Evolutionary conservation across 2,888 invertebrate genomes (phyloP).

Genomic region (Bruchidius siliquastri): DNA sequence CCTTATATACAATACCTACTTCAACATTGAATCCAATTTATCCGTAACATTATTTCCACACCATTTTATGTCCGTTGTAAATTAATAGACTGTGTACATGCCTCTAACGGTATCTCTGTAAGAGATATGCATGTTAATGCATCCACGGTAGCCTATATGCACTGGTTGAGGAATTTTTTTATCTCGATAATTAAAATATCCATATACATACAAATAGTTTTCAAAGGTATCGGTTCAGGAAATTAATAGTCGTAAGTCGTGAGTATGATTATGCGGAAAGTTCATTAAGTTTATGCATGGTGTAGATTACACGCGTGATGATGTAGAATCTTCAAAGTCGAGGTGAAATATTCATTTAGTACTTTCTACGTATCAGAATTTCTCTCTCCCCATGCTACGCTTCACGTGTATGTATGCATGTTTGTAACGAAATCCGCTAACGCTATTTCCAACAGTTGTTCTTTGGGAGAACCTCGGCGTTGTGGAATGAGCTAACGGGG

Average conservation of each 20-base stretch:
- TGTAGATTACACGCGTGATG: too few relatives aligned
- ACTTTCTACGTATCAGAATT: too few relatives aligned
- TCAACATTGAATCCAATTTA: not conserved
- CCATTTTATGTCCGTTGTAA: not conserved
- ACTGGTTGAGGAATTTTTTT: not conserved
- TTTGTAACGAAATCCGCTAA: too few relatives aligned
- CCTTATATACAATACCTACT: not conserved
- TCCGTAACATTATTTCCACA: not conserved
- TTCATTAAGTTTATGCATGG: not conserved
- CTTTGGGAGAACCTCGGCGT: too few relatives aligned
- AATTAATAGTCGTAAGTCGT: not conserved
- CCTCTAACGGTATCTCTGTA: not conserved
- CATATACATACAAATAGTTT: not conserved
- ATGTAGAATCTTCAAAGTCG: too few relatives aligned
- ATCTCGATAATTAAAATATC: not conserved
- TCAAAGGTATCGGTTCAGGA: not conserved
- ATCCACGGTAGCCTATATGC: not conserved
- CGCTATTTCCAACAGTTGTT: too few relatives aligned
- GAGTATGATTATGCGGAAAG: not conserved
- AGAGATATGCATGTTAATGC: not conserved
- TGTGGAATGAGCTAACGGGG: too few relatives aligned
- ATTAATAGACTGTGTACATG: not conserved
- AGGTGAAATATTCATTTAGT: too few relatives aligned
- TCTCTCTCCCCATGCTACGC: too few relatives aligned
- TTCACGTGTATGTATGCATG: too few relatives aligned